Evolutionary conservation across 2,888 invertebrate genomes (phyloP).

Genomic region (Papilio gigon): DNA sequence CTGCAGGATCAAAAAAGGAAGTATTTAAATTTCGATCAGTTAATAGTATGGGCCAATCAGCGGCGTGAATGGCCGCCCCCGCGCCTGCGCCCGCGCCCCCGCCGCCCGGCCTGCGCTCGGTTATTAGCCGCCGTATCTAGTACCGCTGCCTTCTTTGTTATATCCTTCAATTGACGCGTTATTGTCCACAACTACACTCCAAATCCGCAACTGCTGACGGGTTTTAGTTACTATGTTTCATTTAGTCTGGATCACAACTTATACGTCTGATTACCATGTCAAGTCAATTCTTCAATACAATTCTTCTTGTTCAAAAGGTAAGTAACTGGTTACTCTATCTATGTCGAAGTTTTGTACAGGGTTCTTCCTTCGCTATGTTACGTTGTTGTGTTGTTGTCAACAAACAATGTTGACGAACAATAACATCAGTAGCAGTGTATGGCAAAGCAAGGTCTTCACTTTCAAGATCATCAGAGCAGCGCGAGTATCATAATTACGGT

Average conservation of each 20-base stretch:
- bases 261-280: background rate
- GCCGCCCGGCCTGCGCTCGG: constrained; percentile 57
- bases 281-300: no score
- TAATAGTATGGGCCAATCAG: constrained; percentile 82
- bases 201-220: background rate
- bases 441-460: constrained; percentile 80
- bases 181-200: constrained; percentile 58
- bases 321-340: background rate
- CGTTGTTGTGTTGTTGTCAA: constrained; percentile 62
- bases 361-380: background rate
- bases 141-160: constrained; percentile 76
- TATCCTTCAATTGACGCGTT: constrained; percentile 76
- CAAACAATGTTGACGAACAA: constrained; percentile 63
- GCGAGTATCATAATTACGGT: constrained; percentile 76
- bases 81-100: constrained; percentile 73
- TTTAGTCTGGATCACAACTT: no score
- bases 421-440: constrained; percentile 53
- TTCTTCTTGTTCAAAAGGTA: background rate
- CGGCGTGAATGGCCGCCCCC: constrained; percentile 82
- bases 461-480: constrained; percentile 81
- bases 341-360: background rate
- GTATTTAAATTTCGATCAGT: no score
- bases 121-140: constrained; percentile 75
- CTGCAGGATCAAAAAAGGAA: background rate
- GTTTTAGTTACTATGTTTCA: no score